Base-by-base conservation (phyloP, 2,797 vertebrate species). In the Clamator glandarius region DNA sequence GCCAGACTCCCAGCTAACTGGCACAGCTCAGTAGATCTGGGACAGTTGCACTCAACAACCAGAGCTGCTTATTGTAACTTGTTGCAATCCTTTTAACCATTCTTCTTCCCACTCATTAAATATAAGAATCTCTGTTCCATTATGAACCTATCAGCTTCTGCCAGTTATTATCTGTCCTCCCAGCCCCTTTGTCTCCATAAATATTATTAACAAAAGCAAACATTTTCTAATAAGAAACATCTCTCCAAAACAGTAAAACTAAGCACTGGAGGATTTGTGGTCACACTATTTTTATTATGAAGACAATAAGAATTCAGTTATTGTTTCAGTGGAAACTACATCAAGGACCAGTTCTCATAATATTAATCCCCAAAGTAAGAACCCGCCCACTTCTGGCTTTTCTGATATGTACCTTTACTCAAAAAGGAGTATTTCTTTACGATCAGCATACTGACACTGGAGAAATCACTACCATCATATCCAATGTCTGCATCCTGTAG, bases 161-260 rank as follows among this genome's bases (percentile, higher is more conserved):
- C 15, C 42, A 85, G 51, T 83, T 90, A 88, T 58, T 87, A 76
- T 80, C 48, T 72, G 68, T 19, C 31, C 52, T 57, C 35, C 42
- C 20, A 25, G 15, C 66, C 55, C 52, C 44, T 76, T 44, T 74
- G 68, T 80, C 61, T 89, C 74, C 68, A 73, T 63, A 87, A 90
- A 87, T 79, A 87, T 61, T 76, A 66, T 52, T 84, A 90, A 79
- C 29, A 55, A 87, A 92, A 87, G 8, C 59, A 70, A 95, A 87
- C 55, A 31, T 14, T 90, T 95, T 67, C 58, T 79, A 87, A 42
- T 72, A 66, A 67, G 80, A 79, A 92, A 74, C 19, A 6, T 55
- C 77, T 57, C 44, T 86, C 69, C 39, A 81, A 66, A 96, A 28
- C 18, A 55, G 35, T 61, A 86, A 86, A 92, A 80, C 23, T 54